Conservation (phyloP, 2,888 invertebrate species). For the Phymatocera aterrima region DNA sequence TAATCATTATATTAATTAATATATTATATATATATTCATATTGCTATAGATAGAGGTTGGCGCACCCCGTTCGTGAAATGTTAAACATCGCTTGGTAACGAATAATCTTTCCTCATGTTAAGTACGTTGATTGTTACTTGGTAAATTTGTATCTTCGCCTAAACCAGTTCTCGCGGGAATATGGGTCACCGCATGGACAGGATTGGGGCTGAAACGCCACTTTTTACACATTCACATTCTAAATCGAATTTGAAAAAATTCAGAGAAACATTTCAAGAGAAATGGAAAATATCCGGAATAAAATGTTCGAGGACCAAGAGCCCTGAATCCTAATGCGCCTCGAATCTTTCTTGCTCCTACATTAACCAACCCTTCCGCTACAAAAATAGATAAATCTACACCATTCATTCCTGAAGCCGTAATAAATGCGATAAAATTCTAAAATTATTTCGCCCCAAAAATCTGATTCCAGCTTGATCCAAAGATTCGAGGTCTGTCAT, state of each 20-base stretch:
- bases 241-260: neutral
- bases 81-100: neutral
- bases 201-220: slow-evolving; percentile 17
- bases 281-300: slow-evolving; percentile 1
- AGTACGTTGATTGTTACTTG: neutral
- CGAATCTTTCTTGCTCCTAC: neutral
- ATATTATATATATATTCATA: too few species aligned
- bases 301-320: slow-evolving; percentile 10
- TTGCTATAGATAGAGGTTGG: slow-evolving; percentile 57
- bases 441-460: neutral
- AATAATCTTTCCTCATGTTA: neutral
- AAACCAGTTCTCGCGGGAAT: neutral
- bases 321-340: neutral
- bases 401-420: neutral
- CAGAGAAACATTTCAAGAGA: slow-evolving; percentile 4
- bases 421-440: too few species aligned
- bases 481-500: neutral
- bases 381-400: slow-evolving; percentile 38
- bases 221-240: neutral
- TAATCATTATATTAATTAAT: slow-evolving; percentile 59
- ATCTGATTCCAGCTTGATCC: neutral
- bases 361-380: neutral
- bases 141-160: neutral
- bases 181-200: neutral
- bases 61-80: slow-evolving; percentile 33